These are phyloP conservation scores for Machimus atricapillus DNA, from an alignment of 2,888 invertebrate species.

Conservation along the genomic window DNA sequence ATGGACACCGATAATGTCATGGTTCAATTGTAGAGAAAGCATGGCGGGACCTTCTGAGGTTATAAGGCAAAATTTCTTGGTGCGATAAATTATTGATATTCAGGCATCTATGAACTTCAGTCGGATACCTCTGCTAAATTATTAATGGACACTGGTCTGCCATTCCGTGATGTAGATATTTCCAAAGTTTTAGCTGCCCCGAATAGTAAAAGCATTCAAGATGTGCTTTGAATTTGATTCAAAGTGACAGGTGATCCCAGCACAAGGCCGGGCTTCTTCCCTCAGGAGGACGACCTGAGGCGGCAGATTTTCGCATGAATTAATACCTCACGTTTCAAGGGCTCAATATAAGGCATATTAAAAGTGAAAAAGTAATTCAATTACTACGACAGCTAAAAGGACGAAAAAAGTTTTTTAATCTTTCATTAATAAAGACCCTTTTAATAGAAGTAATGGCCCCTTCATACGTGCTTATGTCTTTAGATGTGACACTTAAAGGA, in stretches of 20 bases:
- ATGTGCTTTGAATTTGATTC: neutral
- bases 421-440: neutral
- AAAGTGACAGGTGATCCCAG: neutral
- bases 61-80: neutral
- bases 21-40: neutral
- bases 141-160: neutral
- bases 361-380: neutral
- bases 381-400: neutral
- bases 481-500: neutral
- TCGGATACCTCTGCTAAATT: neutral
- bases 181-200: neutral
- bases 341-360: neutral
- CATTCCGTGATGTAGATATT: neutral
- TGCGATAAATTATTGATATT: neutral
- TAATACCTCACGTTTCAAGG: neutral
- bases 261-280: neutral
- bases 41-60: neutral
- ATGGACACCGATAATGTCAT: slow-evolving; percentile 1
- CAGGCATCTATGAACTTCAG: neutral
- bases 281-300: neutral
- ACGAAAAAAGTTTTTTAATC: neutral
- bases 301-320: neutral
- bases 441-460: neutral
- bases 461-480: neutral
- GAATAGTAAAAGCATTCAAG: neutral